phyloP scores from a whole-genome alignment of 1,140 invertebrate species.

The Tetramorium alpestre region DNA sequence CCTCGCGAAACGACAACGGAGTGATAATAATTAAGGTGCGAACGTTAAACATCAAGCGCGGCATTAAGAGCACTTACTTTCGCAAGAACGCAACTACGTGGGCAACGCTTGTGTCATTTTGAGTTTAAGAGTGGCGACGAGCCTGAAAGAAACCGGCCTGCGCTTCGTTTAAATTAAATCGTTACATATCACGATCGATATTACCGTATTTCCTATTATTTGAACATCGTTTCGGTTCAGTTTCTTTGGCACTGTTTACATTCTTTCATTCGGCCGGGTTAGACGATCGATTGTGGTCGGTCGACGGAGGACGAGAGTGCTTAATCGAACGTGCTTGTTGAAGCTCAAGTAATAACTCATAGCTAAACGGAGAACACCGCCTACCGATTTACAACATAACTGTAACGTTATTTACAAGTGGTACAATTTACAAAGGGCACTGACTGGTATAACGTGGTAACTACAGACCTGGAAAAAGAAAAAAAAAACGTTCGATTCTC shows the following conservation, averaged over 20 bases:
- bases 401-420: slow-evolving; percentile 49
- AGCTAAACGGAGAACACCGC: slow-evolving; percentile 44
- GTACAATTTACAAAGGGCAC: slow-evolving; percentile 49
- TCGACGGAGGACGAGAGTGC: slow-evolving; percentile 30
- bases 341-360: neutral
- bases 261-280: slow-evolving; percentile 27
- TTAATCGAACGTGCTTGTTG: slow-evolving; percentile 33
- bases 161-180: slow-evolving; percentile 45
- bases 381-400: slow-evolving; percentile 22
- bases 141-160: slow-evolving; percentile 45
- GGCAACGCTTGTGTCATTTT: slow-evolving; percentile 18
- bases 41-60: slow-evolving; percentile 62
- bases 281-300: slow-evolving; percentile 24
- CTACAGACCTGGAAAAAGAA: slow-evolving; percentile 43
- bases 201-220: slow-evolving; percentile 1
- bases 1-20: slow-evolving; percentile 52
- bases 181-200: slow-evolving; percentile 41
- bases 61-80: slow-evolving; percentile 70
- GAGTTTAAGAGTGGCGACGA: slow-evolving; percentile 27
- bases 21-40: neutral
- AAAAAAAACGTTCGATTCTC: slow-evolving; percentile 27
- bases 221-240: slow-evolving; percentile 47
- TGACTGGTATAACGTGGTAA: slow-evolving; percentile 66
- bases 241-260: slow-evolving; percentile 62
- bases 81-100: slow-evolving; percentile 39